Evolutionary conservation across 2,888 invertebrate species (phyloP).

Genomic region (Carpatolechia fugitivella): DNA sequence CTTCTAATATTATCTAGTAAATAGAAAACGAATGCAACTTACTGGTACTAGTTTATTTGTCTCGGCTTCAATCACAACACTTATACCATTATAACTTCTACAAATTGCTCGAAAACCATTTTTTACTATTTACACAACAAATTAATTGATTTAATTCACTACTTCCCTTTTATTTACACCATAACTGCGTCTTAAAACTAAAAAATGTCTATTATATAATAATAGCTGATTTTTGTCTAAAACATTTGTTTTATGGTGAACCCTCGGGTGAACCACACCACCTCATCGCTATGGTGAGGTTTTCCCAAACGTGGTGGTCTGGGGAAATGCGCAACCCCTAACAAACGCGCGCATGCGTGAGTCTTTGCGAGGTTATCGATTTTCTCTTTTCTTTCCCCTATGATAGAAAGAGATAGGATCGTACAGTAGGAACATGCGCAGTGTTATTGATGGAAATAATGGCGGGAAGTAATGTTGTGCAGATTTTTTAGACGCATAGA

Average conservation of each 20-base stretch:
- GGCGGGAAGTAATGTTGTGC: constrained; percentile 53
- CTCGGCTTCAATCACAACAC: constrained; percentile 15
- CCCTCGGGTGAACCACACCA: no score
- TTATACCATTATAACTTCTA: neutral
- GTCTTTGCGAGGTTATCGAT: constrained; percentile 51
- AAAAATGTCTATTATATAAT: constrained; percentile 1
- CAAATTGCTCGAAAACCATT: constrained; percentile 5
- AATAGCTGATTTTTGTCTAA: constrained; percentile 9
- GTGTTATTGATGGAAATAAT: constrained; percentile 68
- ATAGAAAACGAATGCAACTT: neutral
- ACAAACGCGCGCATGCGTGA: constrained; percentile 60
- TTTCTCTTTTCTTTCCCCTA: constrained; percentile 39
- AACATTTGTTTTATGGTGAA: constrained; percentile 8
- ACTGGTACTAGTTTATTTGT: neutral
- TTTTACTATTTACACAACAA: constrained; percentile 15
- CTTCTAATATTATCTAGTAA: no score
- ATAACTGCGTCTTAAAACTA: neutral
- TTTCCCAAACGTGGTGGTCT: constrained; percentile 10
- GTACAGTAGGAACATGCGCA: constrained; percentile 61
- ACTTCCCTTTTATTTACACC: constrained; percentile 1
- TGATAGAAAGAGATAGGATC: constrained; percentile 39
- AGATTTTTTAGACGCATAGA: constrained; percentile 15
- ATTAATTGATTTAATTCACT: constrained; percentile 12
- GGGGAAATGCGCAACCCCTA: constrained; percentile 27
- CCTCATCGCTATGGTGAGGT: constrained; percentile 13